A percentile compares a stretch with the other conserved stretches of the same genome.
Evolutionary conservation across 2,113 vertebrate species (phyloP).

Genomic region (Platichthys flesus): DNA sequence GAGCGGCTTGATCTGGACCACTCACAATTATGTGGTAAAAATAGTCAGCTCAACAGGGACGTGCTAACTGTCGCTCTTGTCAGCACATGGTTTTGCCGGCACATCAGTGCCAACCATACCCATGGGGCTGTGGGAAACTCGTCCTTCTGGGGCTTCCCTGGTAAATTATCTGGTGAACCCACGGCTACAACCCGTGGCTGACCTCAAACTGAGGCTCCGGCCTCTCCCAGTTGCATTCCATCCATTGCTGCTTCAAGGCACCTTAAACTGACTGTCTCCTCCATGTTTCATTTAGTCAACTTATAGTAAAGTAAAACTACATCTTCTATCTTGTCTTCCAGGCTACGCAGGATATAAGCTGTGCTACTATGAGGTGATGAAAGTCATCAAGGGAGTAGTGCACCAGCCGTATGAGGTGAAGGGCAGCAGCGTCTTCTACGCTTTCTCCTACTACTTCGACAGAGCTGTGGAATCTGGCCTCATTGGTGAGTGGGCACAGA

Average conservation of each 20-base stretch:
- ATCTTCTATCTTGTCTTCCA: conserved; percentile 57
- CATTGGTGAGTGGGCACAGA: conserved; percentile 86
- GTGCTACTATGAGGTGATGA: conserved; percentile 93
- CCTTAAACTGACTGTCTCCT: conserved; percentile 23
- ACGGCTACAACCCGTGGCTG: conserved; percentile 36
- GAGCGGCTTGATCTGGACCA: conserved; percentile 77
- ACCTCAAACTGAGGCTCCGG: conserved; percentile 45
- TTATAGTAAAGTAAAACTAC: neutral
- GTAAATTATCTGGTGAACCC: conserved; percentile 49
- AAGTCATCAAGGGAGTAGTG: conserved; percentile 90
- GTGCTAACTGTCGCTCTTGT: conserved; percentile 68
- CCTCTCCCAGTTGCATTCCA: conserved; percentile 38
- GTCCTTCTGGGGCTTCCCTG: conserved; percentile 72
- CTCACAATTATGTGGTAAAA: conserved; percentile 84
- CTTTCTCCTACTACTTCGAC: conserved; percentile 98
- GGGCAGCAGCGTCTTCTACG: conserved; percentile 91
- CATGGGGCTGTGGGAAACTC: conserved; percentile 60
- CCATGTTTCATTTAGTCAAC: neutral
- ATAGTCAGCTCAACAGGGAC: conserved; percentile 73
- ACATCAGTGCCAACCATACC: conserved; percentile 53
- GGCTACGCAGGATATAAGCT: conserved; percentile 92
- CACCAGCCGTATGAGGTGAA: conserved; percentile 93
- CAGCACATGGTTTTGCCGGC: conserved; percentile 72
- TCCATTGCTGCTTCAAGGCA: conserved; percentile 23
- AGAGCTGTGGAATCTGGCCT: conserved; percentile 91